Conservation (phyloP, 1,140 invertebrate genomes). For the Arion vulgaris region DNA sequence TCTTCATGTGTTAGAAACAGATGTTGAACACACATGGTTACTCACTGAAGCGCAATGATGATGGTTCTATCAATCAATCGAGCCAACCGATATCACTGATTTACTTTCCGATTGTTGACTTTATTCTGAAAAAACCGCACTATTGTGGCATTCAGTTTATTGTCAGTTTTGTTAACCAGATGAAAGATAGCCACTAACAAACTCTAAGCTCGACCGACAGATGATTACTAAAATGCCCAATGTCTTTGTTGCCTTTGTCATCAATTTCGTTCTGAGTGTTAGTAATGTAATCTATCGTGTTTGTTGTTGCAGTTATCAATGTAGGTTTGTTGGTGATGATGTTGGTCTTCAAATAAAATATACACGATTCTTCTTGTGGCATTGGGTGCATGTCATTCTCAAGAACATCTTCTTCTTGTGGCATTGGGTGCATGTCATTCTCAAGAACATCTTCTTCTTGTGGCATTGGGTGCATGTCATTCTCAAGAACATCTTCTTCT, state of each 20-base stretch:
- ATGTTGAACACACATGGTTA: too few relatives aligned
- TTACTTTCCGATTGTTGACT: too few relatives aligned
- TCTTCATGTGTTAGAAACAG: too few relatives aligned
- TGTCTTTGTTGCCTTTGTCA: not conserved
- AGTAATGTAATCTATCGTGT: not conserved
- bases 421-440: too few relatives aligned
- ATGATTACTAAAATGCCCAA: conserved; percentile 15
- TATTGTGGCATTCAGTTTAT: not conserved
- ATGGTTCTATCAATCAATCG: too few relatives aligned
- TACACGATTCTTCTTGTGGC: not conserved
- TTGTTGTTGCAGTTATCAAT: not conserved
- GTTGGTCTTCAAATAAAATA: not conserved
- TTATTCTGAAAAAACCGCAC: not conserved
- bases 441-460: too few relatives aligned
- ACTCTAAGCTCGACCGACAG: not conserved
- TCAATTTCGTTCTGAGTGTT: not conserved
- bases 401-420: too few relatives aligned
- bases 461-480: too few relatives aligned
- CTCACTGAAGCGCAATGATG: too few relatives aligned
- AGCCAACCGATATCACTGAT: too few relatives aligned
- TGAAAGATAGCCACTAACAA: conserved; percentile 13
- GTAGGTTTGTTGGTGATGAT: not conserved
- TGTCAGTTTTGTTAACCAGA: not conserved
- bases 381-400: too few relatives aligned
- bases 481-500: too few relatives aligned